Base-by-base conservation (phyloP, 2,797 vertebrate genomes). In the Eremophila alpestris region DNA sequence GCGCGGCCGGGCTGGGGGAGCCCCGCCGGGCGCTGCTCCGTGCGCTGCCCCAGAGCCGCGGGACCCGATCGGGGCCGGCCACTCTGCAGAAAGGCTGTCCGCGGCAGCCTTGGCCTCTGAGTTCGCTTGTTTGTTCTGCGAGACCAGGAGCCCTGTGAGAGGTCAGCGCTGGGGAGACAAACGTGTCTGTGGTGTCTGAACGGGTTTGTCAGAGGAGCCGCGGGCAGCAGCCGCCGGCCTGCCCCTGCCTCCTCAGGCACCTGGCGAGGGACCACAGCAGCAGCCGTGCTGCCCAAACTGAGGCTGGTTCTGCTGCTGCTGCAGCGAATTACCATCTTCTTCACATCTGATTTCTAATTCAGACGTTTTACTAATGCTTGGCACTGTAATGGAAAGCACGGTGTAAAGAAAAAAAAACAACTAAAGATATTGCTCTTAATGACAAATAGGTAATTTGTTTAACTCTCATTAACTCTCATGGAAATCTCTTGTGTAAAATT, bases 191-290 rank as follows among this genome's bases (percentile, higher is more conserved):
- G 0, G 38, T 8, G 64, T 17, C 43, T 11, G 7, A 9, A 6
- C 0, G 65, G 49, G 6, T 4, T 16, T 40, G 40, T 2, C 7
- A 1, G 19, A 1, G 9, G 45, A 20, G 60, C 38, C 3, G 0
- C 4, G 14, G 2, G 83, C 65, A 46, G 41, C 45, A 1, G 79
- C 2, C 34, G 36, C 49, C 18, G 87, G 84, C 41, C 71, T 46
- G 54, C 10, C 6, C 0, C 36, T 14, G 43, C 67, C 46, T 36
- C 7, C 60, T 18, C 64, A 0, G 69, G 68, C 64, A 10, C 81
- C 64, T 27, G 71, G 46, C 38, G 13, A 21, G 15, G 24, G 14
- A 13, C 48, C 2, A 10, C 52, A 4, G 78, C 11, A 6, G 74
- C 78, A 3, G 68, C 7, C 11, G 18, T 2, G 73, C 14, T 67